These are phyloP conservation scores for Pseudochaenichthys georgianus DNA, from an alignment of 2,797 vertebrate genomes.

Conservation along the genomic window DNA sequence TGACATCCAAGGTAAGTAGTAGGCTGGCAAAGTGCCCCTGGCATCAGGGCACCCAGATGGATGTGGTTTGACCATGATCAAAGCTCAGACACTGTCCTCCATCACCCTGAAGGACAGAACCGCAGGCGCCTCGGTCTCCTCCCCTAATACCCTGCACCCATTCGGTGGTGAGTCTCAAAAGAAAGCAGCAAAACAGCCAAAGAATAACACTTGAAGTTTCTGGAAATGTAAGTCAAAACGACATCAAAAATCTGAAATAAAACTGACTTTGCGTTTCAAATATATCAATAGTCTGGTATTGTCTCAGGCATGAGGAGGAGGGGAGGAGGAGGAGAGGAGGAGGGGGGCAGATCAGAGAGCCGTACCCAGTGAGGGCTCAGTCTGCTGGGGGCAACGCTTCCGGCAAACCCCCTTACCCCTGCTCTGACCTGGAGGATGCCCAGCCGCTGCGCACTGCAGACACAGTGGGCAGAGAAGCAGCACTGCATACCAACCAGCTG, in stretches of 20 bases:
- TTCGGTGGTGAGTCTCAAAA: conserved; percentile 41
- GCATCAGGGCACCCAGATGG: conserved; percentile 80
- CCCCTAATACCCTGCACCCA: conserved; percentile 11
- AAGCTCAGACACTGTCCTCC: conserved; percentile 77
- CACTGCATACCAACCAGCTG: conserved; percentile 76
- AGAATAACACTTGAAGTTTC: conserved; percentile 49
- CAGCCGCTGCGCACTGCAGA: conserved; percentile 67
- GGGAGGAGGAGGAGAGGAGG: conserved; percentile 1
- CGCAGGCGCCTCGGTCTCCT: conserved; percentile 35
- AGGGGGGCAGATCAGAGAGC: conserved; percentile 79
- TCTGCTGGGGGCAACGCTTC: conserved; percentile 86
- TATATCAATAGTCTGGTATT: conserved; percentile 78
- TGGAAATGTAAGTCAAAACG: conserved; percentile 59
- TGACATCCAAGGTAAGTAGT: conserved; percentile 75
- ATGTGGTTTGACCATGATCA: conserved; percentile 79
- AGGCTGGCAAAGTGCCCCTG: conserved; percentile 76
- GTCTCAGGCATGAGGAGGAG: conserved; percentile 63
- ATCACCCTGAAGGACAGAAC: conserved; percentile 79
- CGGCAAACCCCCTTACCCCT: conserved; percentile 84
- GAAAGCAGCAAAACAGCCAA: conserved; percentile 29
- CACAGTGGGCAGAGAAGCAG: conserved; percentile 64
- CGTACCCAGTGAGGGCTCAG: conserved; percentile 80
- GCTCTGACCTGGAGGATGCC: conserved; percentile 81
- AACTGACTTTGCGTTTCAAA: conserved; percentile 66
- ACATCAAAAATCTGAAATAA: conserved; percentile 67